Evolutionary conservation across 2,797 vertebrate genomes (phyloP).

Genomic region (Alosa sapidissima): DNA sequence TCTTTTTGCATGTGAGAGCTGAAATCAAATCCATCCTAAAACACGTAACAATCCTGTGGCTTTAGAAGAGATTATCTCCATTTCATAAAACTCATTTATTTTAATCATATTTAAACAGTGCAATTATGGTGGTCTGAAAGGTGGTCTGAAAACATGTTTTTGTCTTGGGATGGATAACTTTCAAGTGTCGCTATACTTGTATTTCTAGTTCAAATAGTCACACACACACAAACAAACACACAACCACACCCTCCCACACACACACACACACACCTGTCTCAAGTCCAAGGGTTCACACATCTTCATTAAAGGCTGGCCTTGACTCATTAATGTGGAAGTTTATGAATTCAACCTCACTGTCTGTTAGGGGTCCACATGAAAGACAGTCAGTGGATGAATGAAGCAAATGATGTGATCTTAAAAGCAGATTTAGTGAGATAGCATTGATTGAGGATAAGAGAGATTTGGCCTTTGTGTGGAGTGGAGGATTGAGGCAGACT

Average conservation of each 20-base stretch:
- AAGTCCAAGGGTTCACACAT: slow-evolving; percentile 11
- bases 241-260: not conserved
- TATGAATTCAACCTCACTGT: slow-evolving; percentile 15
- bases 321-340: not conserved
- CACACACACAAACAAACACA: not conserved
- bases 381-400: not conserved
- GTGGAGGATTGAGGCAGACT: slow-evolving; percentile 75
- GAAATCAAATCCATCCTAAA: not conserved
- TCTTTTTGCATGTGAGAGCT: not conserved
- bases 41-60: not conserved
- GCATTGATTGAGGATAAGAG: slow-evolving; percentile 73
- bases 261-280: not conserved
- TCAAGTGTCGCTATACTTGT: not conserved
- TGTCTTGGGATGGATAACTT: not conserved
- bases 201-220: not conserved
- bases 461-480: slow-evolving; percentile 77
- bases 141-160: not conserved
- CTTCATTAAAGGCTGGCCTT: not conserved
- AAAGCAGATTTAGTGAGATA: slow-evolving; percentile 59
- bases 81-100: not conserved
- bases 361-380: not conserved
- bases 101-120: not conserved
- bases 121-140: not conserved
- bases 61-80: not conserved
- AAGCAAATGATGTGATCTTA: slow-evolving; percentile 32